Evolutionary conservation across 2,797 vertebrate species (phyloP), one percentile per base, ranked within the genome.

Genomic region (Onychomys arenicola): DNA sequence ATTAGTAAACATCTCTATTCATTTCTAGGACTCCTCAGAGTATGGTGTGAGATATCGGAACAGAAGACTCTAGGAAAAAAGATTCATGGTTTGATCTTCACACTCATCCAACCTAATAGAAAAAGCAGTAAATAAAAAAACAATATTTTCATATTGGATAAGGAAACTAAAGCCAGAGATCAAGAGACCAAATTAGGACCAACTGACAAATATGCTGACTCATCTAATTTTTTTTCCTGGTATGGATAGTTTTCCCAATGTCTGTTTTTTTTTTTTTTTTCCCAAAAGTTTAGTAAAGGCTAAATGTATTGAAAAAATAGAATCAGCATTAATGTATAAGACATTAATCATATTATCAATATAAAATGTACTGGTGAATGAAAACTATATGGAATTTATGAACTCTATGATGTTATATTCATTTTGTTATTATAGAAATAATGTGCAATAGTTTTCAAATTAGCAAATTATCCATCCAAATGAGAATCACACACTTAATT

Each of bases 271-370:
- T 59, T 5, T 46, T 46, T 49, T 49, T 12, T 52, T 52, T 52
- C 5, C 19, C 80, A 78, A 81, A 75, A 57, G 14, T 29, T 89
- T 67, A 78, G 4, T 89, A 90, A 89, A 83, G 83, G 71, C 57
- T 85, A 88, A 88, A 71, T 52, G 3, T 7, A 37, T 81, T 94
- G 2, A 76, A 90, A 95, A 65, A 76, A 69, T 85, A 95, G n/a
- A 83, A 65, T 71, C 12, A 80, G 2, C 61, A 71, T 94, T 84
- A 43, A 61, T 81, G 57, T 57, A 12, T 83, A 46, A 49, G 65
- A 59, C 8, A 71, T 85, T 25, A 89, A 96, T 67, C 32, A 75
- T 89, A 57, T 29, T 86, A 43, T 9, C 27, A 92, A 1, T 52
- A 16, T 46, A 19, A 23, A 69, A 37, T 91, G 14, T 65, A 82